phyloP scores from a whole-genome alignment of 2,888 invertebrate species.

The Chydorus sphaericus region DNA sequence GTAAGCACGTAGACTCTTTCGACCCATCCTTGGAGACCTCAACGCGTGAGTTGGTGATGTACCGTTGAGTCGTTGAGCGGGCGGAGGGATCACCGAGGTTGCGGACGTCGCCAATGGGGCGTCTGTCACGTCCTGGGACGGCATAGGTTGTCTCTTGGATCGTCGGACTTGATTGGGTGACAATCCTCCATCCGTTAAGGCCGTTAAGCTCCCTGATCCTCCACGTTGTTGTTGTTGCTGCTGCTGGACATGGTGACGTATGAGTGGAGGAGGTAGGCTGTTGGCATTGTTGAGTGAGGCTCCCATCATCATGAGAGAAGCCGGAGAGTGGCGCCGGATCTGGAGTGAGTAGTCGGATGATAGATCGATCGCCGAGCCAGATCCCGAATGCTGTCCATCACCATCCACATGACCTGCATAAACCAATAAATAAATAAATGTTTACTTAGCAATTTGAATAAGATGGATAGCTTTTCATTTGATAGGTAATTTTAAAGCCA shows the following conservation, averaged over 20 bases:
- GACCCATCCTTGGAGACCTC: conserved; percentile 4
- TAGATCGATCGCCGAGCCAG: no score
- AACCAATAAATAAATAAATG: no score
- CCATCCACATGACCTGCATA: no score
- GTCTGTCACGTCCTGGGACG: conserved; percentile 1
- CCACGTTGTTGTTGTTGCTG: conserved; percentile 12
- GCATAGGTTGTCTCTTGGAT: conserved; percentile 4
- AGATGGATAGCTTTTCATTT: no score
- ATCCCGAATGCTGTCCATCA: no score
- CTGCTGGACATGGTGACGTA: conserved; percentile 24
- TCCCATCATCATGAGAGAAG: background rate
- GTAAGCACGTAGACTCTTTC: conserved; percentile 12
- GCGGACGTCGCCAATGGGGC: background rate
- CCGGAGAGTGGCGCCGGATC: no score
- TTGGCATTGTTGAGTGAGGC: no score
- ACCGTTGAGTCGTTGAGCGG: background rate
- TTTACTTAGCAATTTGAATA: no score
- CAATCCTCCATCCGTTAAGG: background rate
- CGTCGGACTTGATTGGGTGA: conserved; percentile 11
- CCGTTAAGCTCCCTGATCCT: background rate
- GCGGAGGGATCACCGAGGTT: background rate
- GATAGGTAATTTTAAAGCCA: no score
- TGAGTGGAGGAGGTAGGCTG: background rate
- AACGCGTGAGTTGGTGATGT: background rate
- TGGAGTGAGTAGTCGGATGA: no score